phyloP scores from a whole-genome alignment of 2,113 vertebrate species.

The Callionymus lyra region DNA sequence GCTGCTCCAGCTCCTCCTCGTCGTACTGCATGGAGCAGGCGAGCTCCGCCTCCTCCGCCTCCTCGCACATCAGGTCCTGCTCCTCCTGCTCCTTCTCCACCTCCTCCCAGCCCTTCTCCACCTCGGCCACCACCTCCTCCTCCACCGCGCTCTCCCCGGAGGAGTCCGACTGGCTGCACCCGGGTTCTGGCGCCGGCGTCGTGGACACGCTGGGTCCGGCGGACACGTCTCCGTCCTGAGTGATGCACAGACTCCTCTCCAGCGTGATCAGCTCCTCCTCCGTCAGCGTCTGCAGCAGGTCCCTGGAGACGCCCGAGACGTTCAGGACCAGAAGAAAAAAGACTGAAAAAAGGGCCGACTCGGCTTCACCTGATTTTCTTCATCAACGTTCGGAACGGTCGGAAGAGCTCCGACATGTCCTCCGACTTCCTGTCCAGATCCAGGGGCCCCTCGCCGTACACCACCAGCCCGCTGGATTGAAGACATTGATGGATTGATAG shows the following conservation, averaged over 20 bases:
- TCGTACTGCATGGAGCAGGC: constrained; percentile 98
- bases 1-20: constrained; percentile 89
- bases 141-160: constrained; percentile 14
- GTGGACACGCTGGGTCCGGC: constrained; percentile 37
- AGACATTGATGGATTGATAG: constrained; percentile 15
- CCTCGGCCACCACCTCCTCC: constrained; percentile 64
- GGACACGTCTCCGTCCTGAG: constrained; percentile 77
- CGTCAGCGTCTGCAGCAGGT: constrained; percentile 84
- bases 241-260: constrained; percentile 88
- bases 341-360: too few species aligned
- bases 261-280: constrained; percentile 81
- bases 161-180: constrained; percentile 21
- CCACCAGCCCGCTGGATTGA: constrained; percentile 82
- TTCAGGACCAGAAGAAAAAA: too few species aligned
- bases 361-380: constrained; percentile 86
- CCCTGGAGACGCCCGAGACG: constrained; percentile 62
- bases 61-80: constrained; percentile 74
- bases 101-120: constrained; percentile 74
- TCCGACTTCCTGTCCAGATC: constrained; percentile 88
- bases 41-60: constrained; percentile 78
- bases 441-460: constrained; percentile 90
- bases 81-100: constrained; percentile 64
- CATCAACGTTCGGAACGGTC: constrained; percentile 89
- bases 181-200: constrained; percentile 11
- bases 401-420: constrained; percentile 96